phyloP scores from a whole-genome alignment of 35 echinoderm and acorn worm genomes.

The Lytechinus pictus region DNA sequence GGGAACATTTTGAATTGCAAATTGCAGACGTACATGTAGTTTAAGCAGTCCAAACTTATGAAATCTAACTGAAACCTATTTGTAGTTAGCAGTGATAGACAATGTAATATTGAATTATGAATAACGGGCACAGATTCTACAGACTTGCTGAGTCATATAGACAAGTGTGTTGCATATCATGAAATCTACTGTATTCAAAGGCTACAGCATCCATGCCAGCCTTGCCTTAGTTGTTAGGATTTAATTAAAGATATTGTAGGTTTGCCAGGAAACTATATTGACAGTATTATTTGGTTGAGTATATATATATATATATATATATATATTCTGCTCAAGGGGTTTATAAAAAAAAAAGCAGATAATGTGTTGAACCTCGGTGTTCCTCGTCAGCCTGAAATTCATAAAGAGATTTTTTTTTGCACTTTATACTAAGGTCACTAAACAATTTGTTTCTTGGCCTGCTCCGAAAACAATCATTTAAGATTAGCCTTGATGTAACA shows the following conservation, averaged over 20 bases:
- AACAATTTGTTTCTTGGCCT: constrained; percentile 46
- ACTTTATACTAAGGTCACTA: constrained; percentile 31
- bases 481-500: constrained; percentile 29
- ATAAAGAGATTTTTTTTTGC: not conserved
- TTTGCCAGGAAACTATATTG: not conserved
- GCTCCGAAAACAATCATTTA: constrained; percentile 33
- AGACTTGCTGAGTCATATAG: not conserved
- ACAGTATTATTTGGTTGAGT: not conserved
- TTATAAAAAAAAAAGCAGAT: not conserved
- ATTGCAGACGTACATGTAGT: not conserved
- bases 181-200: not conserved
- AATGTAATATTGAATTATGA: not conserved
- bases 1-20: no score
- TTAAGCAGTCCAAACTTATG: not conserved
- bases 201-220: not conserved
- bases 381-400: not conserved
- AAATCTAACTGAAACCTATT: no score
- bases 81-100: no score
- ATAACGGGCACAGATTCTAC: not conserved
- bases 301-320: not conserved
- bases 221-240: not conserved
- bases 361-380: not conserved
- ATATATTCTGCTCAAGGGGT: not conserved
- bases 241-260: not conserved
- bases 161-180: not conserved